phyloP scores from a whole-genome alignment of 2,797 vertebrate species.

The Tangara arthus region DNA sequence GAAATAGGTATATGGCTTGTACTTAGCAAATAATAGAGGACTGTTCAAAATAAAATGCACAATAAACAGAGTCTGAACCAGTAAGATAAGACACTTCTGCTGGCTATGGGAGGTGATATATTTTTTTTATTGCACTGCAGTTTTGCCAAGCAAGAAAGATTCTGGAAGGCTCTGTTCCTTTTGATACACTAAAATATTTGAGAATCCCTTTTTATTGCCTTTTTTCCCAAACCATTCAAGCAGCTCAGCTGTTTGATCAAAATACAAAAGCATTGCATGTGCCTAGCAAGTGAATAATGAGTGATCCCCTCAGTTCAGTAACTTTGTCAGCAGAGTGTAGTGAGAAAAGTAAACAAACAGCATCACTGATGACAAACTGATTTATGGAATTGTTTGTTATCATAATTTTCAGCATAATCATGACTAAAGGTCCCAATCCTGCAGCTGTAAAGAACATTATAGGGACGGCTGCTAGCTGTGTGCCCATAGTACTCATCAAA shows the following conservation, averaged over 20 bases:
- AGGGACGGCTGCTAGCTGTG: not conserved
- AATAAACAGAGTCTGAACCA: not conserved
- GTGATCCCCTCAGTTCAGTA: not conserved
- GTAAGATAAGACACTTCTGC: not conserved
- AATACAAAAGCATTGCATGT: slow-evolving; percentile 20
- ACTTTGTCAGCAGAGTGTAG: not conserved
- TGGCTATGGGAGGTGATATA: not conserved
- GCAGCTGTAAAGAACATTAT: not conserved
- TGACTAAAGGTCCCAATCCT: not conserved
- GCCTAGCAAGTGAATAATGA: slow-evolving; percentile 17
- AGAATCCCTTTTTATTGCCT: slow-evolving; percentile 20
- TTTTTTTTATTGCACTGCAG: not conserved
- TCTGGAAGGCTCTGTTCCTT: slow-evolving; percentile 8
- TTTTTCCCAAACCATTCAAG: not conserved
- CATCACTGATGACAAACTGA: slow-evolving; percentile 4
- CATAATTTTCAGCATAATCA: not conserved
- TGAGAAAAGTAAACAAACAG: slow-evolving; percentile 35
- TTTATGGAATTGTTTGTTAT: not conserved
- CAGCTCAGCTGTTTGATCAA: slow-evolving; percentile 19
- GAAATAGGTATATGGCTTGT: not conserved
- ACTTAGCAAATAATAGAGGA: not conserved
- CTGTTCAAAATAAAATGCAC: slow-evolving; percentile 2
- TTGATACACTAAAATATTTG: slow-evolving; percentile 13
- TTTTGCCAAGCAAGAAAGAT: slow-evolving; percentile 22
- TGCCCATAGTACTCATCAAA: not conserved